These are phyloP conservation scores for Neopelma chrysocephalum DNA, from an alignment of 2,797 vertebrate species.

Conservation along the genomic window DNA sequence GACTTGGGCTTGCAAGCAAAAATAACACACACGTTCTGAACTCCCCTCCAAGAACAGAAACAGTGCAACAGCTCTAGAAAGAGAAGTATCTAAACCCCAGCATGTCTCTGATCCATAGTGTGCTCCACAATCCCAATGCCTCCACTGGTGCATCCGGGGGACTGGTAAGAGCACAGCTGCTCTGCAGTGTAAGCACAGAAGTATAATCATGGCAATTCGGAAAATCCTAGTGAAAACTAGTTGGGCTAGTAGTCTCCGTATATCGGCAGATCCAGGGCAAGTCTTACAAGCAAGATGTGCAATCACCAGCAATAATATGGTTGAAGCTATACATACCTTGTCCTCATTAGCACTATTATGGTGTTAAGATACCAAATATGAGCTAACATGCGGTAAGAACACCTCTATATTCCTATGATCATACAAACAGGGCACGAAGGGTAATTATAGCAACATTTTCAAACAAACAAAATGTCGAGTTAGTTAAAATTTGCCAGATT, in stretches of 20 bases:
- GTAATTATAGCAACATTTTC: neutral
- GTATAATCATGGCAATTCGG: neutral
- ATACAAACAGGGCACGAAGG: neutral
- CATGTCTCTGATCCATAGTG: fast-evolving
- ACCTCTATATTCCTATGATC: neutral
- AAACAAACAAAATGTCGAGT: neutral
- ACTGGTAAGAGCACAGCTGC: neutral
- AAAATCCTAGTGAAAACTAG: neutral
- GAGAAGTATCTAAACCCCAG: neutral
- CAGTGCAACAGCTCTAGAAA: neutral
- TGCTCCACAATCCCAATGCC: neutral
- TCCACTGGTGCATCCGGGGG: neutral
- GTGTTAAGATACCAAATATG: neutral
- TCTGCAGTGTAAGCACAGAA: neutral
- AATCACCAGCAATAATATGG: neutral
- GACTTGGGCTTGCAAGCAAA: constrained; percentile 8
- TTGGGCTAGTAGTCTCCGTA: neutral
- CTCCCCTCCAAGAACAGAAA: neutral
- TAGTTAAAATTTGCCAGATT: neutral
- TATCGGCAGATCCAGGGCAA: neutral
- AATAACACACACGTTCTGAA: neutral
- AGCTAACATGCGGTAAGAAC: constrained; percentile 1
- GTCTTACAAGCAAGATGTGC: neutral
- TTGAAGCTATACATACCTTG: neutral
- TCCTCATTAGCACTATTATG: neutral